These are phyloP conservation scores for Mellilla xanthometata DNA, from an alignment of 2,888 invertebrate species.

Conservation along the genomic window DNA sequence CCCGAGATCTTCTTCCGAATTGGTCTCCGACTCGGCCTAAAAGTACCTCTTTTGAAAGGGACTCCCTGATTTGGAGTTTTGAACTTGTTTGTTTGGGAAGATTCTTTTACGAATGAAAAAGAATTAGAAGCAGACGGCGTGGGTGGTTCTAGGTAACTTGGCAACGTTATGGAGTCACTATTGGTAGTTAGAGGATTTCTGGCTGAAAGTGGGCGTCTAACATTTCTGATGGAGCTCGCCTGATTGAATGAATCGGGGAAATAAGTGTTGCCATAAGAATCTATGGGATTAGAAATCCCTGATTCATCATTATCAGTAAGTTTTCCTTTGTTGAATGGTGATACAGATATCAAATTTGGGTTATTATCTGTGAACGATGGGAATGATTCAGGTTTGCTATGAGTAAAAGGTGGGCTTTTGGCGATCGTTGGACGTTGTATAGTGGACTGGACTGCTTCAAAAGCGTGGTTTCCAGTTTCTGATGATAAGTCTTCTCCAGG, in stretches of 20 bases:
- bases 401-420: slow-evolving; percentile 59
- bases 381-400: slow-evolving; percentile 62
- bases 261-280: slow-evolving; percentile 72
- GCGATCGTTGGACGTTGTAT: slow-evolving; percentile 56
- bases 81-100: slow-evolving; percentile 48
- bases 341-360: slow-evolving; percentile 65
- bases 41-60: slow-evolving; percentile 64
- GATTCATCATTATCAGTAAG: slow-evolving; percentile 57
- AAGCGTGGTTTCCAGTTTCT: slow-evolving; percentile 71
- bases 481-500: slow-evolving; percentile 81
- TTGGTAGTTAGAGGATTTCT: slow-evolving; percentile 47
- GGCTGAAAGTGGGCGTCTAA: slow-evolving; percentile 56
- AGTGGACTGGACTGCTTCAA: slow-evolving; percentile 69
- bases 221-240: slow-evolving; percentile 63
- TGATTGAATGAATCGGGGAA: slow-evolving; percentile 73
- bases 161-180: slow-evolving; percentile 62
- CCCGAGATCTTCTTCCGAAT: slow-evolving; percentile 70
- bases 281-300: slow-evolving; percentile 49
- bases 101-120: slow-evolving; percentile 61
- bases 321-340: slow-evolving; percentile 51
- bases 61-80: slow-evolving; percentile 49
- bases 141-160: slow-evolving; percentile 76
- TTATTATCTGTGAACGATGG: slow-evolving; percentile 55
- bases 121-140: slow-evolving; percentile 63
- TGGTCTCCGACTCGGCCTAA: slow-evolving; percentile 65